These are phyloP conservation scores for Anguilla marmorata DNA, from an alignment of 2,797 vertebrate genomes.

Conservation along the genomic window DNA sequence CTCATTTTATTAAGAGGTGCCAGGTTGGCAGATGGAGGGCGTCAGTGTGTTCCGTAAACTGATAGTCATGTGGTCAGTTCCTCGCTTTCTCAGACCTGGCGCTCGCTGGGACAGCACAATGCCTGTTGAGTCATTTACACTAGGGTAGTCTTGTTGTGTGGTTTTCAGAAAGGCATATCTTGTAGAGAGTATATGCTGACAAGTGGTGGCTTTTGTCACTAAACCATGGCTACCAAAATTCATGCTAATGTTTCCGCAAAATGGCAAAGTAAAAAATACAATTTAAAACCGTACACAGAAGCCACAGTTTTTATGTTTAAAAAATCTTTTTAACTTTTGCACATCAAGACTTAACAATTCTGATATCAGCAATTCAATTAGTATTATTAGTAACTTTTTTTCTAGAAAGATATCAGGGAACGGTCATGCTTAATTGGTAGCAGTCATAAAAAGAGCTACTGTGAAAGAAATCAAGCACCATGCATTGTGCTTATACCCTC, in stretches of 20 bases:
- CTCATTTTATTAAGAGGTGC: not conserved
- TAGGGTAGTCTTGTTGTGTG: not conserved
- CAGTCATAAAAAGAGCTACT: too few species aligned
- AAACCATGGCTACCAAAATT: not conserved
- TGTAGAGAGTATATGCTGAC: not conserved
- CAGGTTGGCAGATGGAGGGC: constrained; percentile 3
- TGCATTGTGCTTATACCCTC: too few species aligned
- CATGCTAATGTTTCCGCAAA: not conserved
- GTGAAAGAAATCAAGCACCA: too few species aligned
- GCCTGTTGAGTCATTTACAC: not conserved
- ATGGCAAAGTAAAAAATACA: too few species aligned
- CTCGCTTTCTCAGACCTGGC: not conserved
- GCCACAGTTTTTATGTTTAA: too few species aligned
- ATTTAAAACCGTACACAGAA: too few species aligned
- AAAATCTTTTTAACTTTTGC: too few species aligned
- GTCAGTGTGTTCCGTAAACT: not conserved
- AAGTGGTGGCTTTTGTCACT: not conserved
- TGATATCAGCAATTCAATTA: too few species aligned
- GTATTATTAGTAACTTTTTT: too few species aligned
- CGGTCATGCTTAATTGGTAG: too few species aligned
- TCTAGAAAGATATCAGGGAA: too few species aligned
- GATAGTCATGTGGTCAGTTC: not conserved
- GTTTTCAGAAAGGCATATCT: not conserved
- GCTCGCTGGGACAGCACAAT: not conserved
- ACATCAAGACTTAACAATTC: too few species aligned